Evolutionary conservation across 2,888 invertebrate species (phyloP).

Genomic region (Euproctis similis): DNA sequence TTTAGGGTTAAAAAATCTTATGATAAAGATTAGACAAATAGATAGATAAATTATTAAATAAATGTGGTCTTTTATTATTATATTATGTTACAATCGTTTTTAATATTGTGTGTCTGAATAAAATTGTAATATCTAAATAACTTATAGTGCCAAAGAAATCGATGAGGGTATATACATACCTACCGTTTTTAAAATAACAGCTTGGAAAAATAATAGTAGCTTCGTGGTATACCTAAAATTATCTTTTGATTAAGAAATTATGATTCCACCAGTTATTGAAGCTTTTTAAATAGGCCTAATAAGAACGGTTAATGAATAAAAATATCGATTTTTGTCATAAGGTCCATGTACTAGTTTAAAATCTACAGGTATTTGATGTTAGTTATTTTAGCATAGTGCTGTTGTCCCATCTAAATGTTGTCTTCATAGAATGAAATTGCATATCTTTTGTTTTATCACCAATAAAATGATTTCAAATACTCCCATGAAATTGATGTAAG

Average conservation of each 20-base stretch:
- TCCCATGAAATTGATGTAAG: slow-evolving; percentile 32
- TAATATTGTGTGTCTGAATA: slow-evolving; percentile 6
- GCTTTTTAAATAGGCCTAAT: slow-evolving; percentile 55
- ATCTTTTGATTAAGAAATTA: no score
- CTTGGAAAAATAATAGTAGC: neutral
- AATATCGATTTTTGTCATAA: slow-evolving; percentile 39
- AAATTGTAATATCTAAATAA: slow-evolving; percentile 12
- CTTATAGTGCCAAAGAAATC: slow-evolving; percentile 27
- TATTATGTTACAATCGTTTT: no score
- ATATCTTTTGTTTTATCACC: slow-evolving; percentile 9
- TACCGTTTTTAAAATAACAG: neutral
- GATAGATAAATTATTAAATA: no score
- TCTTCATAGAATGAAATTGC: no score
- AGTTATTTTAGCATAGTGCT: slow-evolving; percentile 51
- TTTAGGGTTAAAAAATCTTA: slow-evolving; percentile 27
- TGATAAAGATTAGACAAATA: slow-evolving; percentile 24
- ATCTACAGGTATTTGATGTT: slow-evolving; percentile 61
- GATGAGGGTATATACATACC: slow-evolving; percentile 5
- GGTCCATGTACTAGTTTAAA: slow-evolving; percentile 52
- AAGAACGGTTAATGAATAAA: slow-evolving; percentile 28
- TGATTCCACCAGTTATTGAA: slow-evolving; percentile 13
- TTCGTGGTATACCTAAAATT: no score
- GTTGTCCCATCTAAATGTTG: slow-evolving; percentile 41
- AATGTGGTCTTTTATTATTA: no score
- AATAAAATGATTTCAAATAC: slow-evolving; percentile 4